phyloP scores from a whole-genome alignment of 2,888 invertebrate genomes.

The Hemistola chrysoprasaria region DNA sequence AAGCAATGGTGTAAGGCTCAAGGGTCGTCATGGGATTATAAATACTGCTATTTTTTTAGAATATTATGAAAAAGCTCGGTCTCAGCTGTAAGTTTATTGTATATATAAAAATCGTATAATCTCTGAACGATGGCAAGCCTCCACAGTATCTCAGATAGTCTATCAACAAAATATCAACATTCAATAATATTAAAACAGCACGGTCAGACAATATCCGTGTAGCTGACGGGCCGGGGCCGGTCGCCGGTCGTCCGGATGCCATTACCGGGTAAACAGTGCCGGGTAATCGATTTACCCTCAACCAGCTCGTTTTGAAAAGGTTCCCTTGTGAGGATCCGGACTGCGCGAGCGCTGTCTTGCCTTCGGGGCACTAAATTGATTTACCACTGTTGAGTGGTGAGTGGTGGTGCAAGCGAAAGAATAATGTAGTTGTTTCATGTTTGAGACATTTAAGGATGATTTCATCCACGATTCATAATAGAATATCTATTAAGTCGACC shows the following conservation, averaged over 20 bases:
- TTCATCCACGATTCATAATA: too few relatives aligned
- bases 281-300: constrained; percentile 13
- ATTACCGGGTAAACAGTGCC: constrained; percentile 14
- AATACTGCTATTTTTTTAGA: constrained; percentile 32
- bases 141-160: not conserved
- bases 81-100: too few relatives aligned
- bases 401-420: constrained; percentile 3
- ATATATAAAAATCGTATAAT: too few relatives aligned
- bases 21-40: constrained; percentile 36
- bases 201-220: constrained; percentile 15
- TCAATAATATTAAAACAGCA: constrained; percentile 3
- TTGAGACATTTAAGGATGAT: too few relatives aligned
- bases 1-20: constrained; percentile 40
- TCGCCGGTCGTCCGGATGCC: constrained; percentile 9
- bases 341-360: constrained; percentile 9
- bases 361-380: constrained; percentile 4
- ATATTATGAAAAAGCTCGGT: too few relatives aligned
- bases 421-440: too few relatives aligned
- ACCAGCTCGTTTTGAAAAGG: too few relatives aligned
- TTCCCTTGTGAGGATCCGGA: too few relatives aligned
- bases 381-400: too few relatives aligned
- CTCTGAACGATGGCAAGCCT: too few relatives aligned
- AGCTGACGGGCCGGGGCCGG: constrained; percentile 10
- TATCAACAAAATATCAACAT: constrained; percentile 8
- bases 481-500: too few relatives aligned